Conservation (phyloP, 2,888 invertebrate species). For the Cephus spinipes region DNA sequence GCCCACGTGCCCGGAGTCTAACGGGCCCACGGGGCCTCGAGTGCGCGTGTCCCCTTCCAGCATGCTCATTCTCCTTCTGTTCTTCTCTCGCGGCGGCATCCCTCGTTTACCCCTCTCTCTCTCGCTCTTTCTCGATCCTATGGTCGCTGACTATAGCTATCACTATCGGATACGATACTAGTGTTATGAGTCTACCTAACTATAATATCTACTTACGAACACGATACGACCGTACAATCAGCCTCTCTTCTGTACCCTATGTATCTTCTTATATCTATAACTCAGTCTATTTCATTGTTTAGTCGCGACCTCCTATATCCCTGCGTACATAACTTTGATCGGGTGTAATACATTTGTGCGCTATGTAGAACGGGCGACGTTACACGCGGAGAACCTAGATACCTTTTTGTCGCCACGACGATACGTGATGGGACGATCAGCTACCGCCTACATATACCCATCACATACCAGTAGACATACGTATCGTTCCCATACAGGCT, state of each 20-base stretch:
- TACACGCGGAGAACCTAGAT: not conserved
- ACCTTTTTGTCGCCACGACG: constrained; percentile 1
- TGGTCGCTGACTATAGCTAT: not conserved
- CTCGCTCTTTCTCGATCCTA: not conserved
- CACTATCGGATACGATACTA: not conserved
- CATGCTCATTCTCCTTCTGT: not conserved
- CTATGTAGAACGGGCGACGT: not conserved
- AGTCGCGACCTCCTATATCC: not conserved
- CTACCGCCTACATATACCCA: not conserved
- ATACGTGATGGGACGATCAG: not conserved
- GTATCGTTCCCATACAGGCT: not conserved
- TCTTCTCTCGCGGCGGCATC: not conserved
- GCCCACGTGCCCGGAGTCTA: constrained; percentile 7
- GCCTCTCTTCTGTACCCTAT: not conserved
- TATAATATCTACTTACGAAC: not conserved
- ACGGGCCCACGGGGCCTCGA: not conserved
- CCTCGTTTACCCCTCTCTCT: not conserved
- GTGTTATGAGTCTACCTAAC: not conserved
- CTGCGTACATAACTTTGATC: not conserved
- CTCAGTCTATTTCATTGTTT: not conserved
- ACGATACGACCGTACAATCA: not conserved
- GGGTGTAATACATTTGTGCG: not conserved
- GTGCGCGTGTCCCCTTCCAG: not conserved
- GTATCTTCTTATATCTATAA: not conserved
- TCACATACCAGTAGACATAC: not conserved